Conservation (phyloP, 2,113 vertebrate species). For the Solea solea region DNA sequence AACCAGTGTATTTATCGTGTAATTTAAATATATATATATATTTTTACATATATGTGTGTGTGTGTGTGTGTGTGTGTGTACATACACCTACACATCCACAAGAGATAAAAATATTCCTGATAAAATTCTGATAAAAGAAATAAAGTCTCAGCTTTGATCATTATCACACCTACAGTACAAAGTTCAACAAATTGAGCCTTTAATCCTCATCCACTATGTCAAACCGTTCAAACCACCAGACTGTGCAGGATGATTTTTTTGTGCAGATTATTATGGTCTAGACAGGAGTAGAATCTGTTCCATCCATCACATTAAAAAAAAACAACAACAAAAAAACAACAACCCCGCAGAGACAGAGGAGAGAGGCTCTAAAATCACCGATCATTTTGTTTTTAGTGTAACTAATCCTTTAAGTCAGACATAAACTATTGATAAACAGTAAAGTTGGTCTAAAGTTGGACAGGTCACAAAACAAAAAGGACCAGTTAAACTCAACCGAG, state of each 20-base stretch:
- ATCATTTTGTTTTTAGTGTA: constrained; percentile 12
- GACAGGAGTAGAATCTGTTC: constrained; percentile 39
- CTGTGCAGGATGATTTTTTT: constrained; percentile 26
- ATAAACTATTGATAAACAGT: background rate
- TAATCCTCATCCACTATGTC: constrained; percentile 28
- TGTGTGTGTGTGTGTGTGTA: too few species aligned
- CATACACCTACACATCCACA: too few species aligned
- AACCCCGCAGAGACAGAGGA: constrained; percentile 15
- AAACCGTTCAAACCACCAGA: constrained; percentile 42
- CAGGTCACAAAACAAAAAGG: too few species aligned
- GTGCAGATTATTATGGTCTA: constrained; percentile 54
- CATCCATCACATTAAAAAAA: constrained; percentile 56
- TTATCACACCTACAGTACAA: background rate
- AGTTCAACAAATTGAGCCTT: constrained; percentile 3
- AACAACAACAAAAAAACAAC: too few species aligned
- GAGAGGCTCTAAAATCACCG: constrained; percentile 11
- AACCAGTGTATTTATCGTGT: too few species aligned
- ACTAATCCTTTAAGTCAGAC: constrained; percentile 19
- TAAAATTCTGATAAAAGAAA: too few species aligned
- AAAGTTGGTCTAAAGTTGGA: too few species aligned
- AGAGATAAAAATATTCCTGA: too few species aligned
- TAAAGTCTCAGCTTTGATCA: background rate
- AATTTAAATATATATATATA: too few species aligned
- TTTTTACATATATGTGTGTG: too few species aligned
- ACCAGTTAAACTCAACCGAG: too few species aligned